Conservation (phyloP, 2,113 vertebrate species). For the Salvator merianae region DNA sequence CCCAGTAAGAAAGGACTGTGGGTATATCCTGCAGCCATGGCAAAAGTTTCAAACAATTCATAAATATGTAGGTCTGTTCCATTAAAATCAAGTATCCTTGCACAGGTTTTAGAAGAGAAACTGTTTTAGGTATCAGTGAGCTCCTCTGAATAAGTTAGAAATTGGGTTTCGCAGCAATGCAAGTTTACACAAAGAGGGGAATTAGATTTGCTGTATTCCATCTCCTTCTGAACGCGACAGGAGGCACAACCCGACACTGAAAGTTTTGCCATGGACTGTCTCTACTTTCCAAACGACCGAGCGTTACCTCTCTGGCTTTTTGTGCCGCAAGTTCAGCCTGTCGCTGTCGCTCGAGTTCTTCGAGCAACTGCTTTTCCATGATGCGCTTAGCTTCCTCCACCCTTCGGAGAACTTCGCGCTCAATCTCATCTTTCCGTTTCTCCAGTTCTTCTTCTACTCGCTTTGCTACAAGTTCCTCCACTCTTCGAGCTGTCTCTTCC, state of each 20-base stretch:
- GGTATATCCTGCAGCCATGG: constrained; percentile 86
- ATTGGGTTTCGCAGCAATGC: constrained; percentile 79
- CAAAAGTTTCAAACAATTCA: constrained; percentile 89
- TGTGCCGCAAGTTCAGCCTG: constrained; percentile 97
- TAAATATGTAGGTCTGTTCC: constrained; percentile 81
- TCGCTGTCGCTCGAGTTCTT: constrained; percentile 98
- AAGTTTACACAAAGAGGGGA: constrained; percentile 78
- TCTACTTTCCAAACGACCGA: constrained; percentile 98
- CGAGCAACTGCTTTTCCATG: constrained; percentile 99
- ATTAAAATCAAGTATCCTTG: constrained; percentile 78
- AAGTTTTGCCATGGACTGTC: constrained; percentile 92
- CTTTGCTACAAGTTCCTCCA: constrained; percentile 97
- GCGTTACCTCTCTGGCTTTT: constrained; percentile 99
- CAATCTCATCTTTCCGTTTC: constrained; percentile 98
- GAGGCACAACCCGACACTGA: constrained; percentile 82
- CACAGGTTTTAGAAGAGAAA: constrained; percentile 79
- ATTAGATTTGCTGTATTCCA: constrained; percentile 80
- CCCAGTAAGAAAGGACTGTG: constrained; percentile 72
- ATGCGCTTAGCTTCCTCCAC: constrained; percentile 99
- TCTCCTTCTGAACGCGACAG: constrained; percentile 80
- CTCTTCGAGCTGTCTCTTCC: constrained; percentile 96
- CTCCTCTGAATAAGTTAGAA: constrained; percentile 79
- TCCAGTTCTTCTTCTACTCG: constrained; percentile 97
- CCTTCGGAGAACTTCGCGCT: constrained; percentile 94
- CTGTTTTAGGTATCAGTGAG: constrained; percentile 79